These are phyloP conservation scores for Nylanderia fulva DNA, from an alignment of 1,140 invertebrate species.

Conservation along the genomic window DNA sequence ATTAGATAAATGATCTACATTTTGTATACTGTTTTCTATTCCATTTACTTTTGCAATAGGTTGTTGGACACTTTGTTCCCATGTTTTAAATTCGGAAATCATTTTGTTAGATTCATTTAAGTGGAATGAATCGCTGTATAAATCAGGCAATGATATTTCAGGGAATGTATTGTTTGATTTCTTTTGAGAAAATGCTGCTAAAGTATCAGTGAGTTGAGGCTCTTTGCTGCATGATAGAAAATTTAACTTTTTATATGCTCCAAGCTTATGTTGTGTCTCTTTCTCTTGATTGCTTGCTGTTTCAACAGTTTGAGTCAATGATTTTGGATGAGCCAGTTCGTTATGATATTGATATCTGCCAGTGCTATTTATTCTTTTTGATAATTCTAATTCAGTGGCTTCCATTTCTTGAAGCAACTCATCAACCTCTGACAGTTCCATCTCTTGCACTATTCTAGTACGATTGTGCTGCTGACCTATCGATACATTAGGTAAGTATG, in stretches of 20 bases:
- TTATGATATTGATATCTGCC: constrained; percentile 36
- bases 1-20: constrained; percentile 26
- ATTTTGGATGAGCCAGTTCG: constrained; percentile 25
- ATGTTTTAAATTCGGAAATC: constrained; percentile 76
- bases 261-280: neutral
- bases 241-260: constrained; percentile 53
- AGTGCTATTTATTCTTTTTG: constrained; percentile 69
- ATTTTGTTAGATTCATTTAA: constrained; percentile 78
- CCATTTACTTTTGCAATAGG: constrained; percentile 19
- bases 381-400: constrained; percentile 79
- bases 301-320: neutral
- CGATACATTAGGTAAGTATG: constrained; percentile 71
- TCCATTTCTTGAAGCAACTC: constrained; percentile 84
- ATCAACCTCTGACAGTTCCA: constrained; percentile 84
- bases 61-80: constrained; percentile 65
- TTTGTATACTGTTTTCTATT: neutral
- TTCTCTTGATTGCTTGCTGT: neutral
- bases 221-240: constrained; percentile 51
- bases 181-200: constrained; percentile 12
- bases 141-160: constrained; percentile 70
- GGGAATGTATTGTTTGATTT: constrained; percentile 35
- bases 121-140: constrained; percentile 71
- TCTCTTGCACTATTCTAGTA: constrained; percentile 71
- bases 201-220: constrained; percentile 9
- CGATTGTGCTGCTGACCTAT: constrained; percentile 57